A percentile compares a stretch with the other conserved stretches of the same genome.
Conservation (phyloP, 2,113 vertebrate species). For the Pan paniscus region DNA sequence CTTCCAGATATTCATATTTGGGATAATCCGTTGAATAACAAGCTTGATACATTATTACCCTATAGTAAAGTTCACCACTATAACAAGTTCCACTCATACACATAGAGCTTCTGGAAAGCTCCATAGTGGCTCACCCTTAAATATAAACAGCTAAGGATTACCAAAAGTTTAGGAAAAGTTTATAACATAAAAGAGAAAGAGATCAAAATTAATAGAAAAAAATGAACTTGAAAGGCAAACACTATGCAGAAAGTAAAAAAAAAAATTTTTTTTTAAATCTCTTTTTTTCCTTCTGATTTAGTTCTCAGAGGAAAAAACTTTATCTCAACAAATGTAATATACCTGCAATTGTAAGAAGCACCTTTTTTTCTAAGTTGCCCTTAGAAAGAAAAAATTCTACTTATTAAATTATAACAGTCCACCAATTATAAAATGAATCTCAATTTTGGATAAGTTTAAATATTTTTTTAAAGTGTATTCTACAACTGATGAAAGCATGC, state of each 20-base stretch:
- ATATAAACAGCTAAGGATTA: neutral
- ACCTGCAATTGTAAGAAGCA: neutral
- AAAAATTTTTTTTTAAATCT: neutral
- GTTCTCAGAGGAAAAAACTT: neutral
- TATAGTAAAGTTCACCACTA: neutral
- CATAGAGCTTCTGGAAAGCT: neutral
- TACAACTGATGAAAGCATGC: neutral
- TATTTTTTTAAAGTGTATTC: neutral
- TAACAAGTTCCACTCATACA: neutral
- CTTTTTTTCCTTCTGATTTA: neutral
- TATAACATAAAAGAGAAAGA: neutral
- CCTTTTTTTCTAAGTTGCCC: neutral
- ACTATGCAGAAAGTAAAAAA: neutral
- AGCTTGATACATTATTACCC: neutral
- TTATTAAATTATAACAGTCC: neutral
- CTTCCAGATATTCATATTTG: neutral
- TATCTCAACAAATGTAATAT: neutral
- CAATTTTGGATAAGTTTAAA: neutral
- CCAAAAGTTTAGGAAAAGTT: neutral
- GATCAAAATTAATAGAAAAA: neutral
- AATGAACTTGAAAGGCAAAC: neutral
- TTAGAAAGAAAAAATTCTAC: neutral
- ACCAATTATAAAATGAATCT: neutral
- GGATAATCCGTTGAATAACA: neutral
- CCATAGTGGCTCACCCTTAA: neutral